These are phyloP conservation scores for Pollenia griseotomentosa DNA, from an alignment of 2,888 invertebrate genomes.

Conservation along the genomic window DNA sequence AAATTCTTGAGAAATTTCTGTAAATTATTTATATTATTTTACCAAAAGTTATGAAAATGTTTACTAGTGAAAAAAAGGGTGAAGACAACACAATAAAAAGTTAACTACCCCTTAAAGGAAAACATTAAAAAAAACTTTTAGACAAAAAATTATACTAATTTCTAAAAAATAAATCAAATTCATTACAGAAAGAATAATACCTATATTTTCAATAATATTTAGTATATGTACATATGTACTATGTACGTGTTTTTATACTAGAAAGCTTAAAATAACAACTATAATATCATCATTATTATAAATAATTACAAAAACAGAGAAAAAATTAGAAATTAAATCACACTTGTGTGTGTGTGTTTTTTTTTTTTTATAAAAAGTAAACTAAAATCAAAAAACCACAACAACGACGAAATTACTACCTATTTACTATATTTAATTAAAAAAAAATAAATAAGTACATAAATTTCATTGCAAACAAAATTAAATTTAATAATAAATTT, in stretches of 20 bases:
- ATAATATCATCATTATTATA: constrained; percentile 45
- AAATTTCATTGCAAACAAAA: neutral
- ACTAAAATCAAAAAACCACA: constrained; percentile 31
- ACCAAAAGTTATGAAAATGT: neutral
- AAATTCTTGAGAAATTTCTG: neutral
- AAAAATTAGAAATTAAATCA: constrained; percentile 3
- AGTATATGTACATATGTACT: neutral
- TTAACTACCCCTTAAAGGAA: neutral
- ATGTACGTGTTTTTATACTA: neutral
- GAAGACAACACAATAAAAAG: neutral
- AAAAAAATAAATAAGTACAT: constrained; percentile 11
- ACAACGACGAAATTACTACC: constrained; percentile 15
- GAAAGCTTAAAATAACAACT: neutral
- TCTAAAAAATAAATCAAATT: neutral
- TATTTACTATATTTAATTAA: constrained; percentile 19
- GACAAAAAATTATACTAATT: neutral
- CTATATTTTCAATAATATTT: neutral
- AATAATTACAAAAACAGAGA: constrained; percentile 17
- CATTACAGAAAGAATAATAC: neutral
- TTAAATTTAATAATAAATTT: too few species aligned
- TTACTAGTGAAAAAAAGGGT: neutral
- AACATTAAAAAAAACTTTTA: neutral
- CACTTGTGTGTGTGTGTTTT: neutral
- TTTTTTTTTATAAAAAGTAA: constrained; percentile 6
- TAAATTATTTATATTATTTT: neutral